A percentile compares a stretch with the other conserved stretches of the same genome.
Evolutionary conservation across 2,113 vertebrate species (phyloP).

Genomic region (Puffinus mauretanicus): DNA sequence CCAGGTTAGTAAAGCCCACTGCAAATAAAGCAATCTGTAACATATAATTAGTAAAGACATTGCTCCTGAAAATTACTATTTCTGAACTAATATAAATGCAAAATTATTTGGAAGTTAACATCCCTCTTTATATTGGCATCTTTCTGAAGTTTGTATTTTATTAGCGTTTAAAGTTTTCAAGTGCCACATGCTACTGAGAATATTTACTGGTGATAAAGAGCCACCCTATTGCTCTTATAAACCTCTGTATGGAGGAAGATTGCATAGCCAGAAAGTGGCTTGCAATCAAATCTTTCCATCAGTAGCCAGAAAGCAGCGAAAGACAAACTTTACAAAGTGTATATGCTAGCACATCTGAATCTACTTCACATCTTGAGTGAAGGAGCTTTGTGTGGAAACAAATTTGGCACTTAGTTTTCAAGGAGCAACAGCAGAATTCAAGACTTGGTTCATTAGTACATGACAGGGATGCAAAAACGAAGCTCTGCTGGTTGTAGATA

Average conservation of each 20-base stretch:
- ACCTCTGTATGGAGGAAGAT: not conserved
- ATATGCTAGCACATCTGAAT: slow-evolving; percentile 53
- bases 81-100: not conserved
- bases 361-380: slow-evolving; percentile 57
- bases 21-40: not conserved
- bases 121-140: not conserved
- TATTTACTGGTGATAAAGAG: not conserved
- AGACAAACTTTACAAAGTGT: slow-evolving; percentile 1
- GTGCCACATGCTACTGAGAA: not conserved
- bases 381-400: slow-evolving; percentile 61
- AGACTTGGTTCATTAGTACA: slow-evolving; percentile 60
- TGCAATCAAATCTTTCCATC: not conserved
- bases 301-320: not conserved
- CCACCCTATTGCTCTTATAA: not conserved
- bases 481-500: slow-evolving; percentile 51
- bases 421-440: slow-evolving; percentile 53
- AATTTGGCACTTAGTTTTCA: slow-evolving; percentile 54
- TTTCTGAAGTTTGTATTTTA: not conserved
- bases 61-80: not conserved
- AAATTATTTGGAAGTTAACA: not conserved
- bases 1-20: not conserved
- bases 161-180: not conserved
- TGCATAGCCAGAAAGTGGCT: not conserved
- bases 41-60: not conserved
- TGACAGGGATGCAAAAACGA: slow-evolving; percentile 53